Conservation (phyloP, 2,797 vertebrate species). For the Mormyrus proboscirostris region DNA sequence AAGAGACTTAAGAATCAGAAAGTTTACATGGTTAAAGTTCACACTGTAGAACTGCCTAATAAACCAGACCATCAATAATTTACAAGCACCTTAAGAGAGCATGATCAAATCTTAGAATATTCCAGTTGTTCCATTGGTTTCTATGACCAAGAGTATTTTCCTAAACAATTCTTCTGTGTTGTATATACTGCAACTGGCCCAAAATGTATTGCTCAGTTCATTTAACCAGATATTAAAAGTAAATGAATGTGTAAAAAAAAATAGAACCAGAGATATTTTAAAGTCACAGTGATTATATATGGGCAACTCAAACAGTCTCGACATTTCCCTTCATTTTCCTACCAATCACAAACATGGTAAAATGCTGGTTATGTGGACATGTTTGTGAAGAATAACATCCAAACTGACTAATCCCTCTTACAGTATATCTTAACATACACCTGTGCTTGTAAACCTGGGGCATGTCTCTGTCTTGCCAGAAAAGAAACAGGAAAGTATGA, state of each 20-base stretch:
- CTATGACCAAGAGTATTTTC: background rate
- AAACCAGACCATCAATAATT: background rate
- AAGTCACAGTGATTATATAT: background rate
- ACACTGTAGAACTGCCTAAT: background rate
- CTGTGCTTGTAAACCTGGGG: background rate
- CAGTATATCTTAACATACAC: background rate
- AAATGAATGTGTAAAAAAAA: background rate
- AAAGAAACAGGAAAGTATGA: background rate
- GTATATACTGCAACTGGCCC: background rate
- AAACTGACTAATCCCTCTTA: background rate
- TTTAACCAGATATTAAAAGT: background rate
- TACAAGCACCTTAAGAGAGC: background rate
- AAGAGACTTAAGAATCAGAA: background rate
- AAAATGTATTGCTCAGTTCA: background rate
- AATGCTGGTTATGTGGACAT: background rate
- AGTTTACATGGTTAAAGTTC: background rate
- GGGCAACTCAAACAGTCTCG: background rate
- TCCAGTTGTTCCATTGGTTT: background rate
- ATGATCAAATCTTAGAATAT: background rate
- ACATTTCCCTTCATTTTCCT: background rate
- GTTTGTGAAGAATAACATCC: background rate
- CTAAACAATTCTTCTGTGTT: background rate
- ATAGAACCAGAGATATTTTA: background rate
- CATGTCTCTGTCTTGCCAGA: background rate
- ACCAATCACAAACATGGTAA: background rate